A percentile compares a stretch with the other conserved stretches of the same genome.
phyloP scores from a whole-genome alignment of 2,797 vertebrate genomes.

The Taeniopygia guttata region DNA sequence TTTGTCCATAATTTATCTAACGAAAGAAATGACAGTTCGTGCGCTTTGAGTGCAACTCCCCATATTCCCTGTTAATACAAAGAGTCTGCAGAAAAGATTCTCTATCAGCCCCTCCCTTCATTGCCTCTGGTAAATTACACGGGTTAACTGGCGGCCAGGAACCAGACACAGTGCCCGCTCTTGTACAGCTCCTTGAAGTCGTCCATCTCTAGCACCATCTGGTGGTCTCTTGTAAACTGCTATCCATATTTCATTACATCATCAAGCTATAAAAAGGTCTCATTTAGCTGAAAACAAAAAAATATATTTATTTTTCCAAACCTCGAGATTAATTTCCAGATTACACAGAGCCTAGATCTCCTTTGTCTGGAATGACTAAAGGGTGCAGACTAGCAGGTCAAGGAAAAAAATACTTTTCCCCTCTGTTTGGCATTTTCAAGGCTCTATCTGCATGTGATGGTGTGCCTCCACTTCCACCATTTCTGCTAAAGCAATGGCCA shows the following conservation, averaged over 20 bases:
- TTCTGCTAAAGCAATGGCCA: neutral
- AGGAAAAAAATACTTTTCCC: neutral
- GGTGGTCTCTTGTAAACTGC: neutral
- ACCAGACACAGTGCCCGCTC: accelerated
- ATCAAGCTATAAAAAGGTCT: neutral
- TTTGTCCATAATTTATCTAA: neutral
- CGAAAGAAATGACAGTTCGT: neutral
- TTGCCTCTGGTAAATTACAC: neutral
- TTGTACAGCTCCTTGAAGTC: accelerated
- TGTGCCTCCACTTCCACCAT: no score
- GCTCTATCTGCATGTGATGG: accelerated
- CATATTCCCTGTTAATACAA: neutral
- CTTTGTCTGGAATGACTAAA: neutral
- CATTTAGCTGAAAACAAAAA: neutral
- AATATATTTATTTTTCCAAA: neutral
- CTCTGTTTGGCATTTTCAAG: neutral
- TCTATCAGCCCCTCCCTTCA: neutral
- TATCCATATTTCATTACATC: neutral
- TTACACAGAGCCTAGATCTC: neutral
- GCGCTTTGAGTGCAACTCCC: accelerated
- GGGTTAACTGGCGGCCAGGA: accelerated
- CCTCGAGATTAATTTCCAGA: neutral
- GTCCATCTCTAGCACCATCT: neutral
- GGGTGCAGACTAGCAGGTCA: neutral
- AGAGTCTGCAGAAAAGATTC: neutral